phyloP scores from a whole-genome alignment of 2,113 vertebrate genomes.

The Myotis lucifugus region DNA sequence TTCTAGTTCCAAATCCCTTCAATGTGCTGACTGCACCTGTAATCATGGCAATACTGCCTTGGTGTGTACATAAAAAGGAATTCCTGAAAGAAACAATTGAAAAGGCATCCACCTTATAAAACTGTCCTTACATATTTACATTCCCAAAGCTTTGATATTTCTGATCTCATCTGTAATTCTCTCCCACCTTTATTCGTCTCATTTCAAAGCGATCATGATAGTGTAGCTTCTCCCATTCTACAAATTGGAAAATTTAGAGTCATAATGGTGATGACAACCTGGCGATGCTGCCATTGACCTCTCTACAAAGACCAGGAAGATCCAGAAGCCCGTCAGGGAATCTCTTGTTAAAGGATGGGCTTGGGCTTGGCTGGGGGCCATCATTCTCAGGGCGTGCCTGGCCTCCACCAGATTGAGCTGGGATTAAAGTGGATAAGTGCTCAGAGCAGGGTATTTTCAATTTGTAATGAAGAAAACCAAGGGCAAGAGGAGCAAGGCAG shows the following conservation, averaged over 20 bases:
- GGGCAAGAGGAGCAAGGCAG: constrained; percentile 12
- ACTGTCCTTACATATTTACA: neutral
- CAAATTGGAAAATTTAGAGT: neutral
- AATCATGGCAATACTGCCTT: neutral
- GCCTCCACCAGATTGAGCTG: neutral
- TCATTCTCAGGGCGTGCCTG: neutral
- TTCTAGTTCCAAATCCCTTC: neutral
- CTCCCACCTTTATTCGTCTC: neutral
- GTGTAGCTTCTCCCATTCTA: neutral
- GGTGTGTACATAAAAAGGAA: neutral
- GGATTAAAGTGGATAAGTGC: constrained; percentile 22
- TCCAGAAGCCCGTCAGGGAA: neutral
- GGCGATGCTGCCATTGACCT: neutral
- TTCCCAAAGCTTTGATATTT: neutral
- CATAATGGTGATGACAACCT: neutral
- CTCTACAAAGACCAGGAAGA: neutral
- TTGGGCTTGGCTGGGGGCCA: neutral
- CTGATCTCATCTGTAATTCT: constrained; percentile 30
- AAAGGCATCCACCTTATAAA: neutral
- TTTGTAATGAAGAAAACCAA: constrained; percentile 58
- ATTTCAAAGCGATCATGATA: neutral
- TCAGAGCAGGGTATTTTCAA: constrained; percentile 46
- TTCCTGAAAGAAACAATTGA: neutral
- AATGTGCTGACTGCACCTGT: neutral
- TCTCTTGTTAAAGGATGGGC: neutral